These are phyloP conservation scores for Notarius quadriscutis DNA, from an alignment of 2,113 vertebrate genomes.

Conservation along the genomic window DNA sequence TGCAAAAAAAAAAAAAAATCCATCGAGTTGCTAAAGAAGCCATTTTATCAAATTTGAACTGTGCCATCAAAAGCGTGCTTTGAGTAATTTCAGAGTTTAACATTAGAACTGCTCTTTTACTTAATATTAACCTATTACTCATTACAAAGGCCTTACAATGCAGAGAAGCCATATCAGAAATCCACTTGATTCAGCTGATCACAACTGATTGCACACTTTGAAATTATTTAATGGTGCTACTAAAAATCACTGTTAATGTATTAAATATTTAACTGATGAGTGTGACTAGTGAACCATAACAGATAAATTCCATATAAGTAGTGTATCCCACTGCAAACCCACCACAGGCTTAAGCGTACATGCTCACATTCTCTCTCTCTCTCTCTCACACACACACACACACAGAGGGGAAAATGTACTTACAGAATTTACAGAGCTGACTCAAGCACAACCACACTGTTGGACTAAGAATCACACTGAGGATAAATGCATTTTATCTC, in stretches of 20 bases:
- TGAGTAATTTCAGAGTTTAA: neutral
- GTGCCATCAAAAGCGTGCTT: neutral
- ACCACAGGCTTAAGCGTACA: neutral
- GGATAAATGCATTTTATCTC: neutral
- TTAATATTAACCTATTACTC: neutral
- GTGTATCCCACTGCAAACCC: neutral
- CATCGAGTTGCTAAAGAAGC: neutral
- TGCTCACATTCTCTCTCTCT: neutral
- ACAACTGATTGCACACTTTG: neutral
- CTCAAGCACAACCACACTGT: neutral
- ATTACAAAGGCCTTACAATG: neutral
- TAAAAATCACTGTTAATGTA: neutral
- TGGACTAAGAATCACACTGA: neutral
- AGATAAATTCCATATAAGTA: neutral
- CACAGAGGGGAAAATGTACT: neutral
- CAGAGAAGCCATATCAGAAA: neutral
- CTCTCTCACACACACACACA: neutral
- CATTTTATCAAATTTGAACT: neutral
- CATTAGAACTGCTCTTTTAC: neutral
- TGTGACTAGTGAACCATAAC: neutral
- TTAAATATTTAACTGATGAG: neutral
- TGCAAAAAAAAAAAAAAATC: conserved; percentile 5
- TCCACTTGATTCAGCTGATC: neutral
- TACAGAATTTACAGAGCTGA: neutral
- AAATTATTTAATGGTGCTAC: neutral